phyloP scores from a whole-genome alignment of 2,888 invertebrate species.

The Ashinkailepas kermadecensis region DNA sequence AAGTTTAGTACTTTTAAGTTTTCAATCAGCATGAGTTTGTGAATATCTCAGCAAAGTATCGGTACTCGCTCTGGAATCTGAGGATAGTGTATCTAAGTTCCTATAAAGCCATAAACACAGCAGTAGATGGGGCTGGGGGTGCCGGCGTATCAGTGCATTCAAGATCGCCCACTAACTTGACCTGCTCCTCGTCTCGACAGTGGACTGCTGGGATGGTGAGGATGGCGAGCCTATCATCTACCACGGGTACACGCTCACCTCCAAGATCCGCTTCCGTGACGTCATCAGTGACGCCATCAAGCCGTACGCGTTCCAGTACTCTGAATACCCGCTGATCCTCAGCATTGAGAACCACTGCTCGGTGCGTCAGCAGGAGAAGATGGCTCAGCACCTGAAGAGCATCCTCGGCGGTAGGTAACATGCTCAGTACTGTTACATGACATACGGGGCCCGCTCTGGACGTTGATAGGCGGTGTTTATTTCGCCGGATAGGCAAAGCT shows the following conservation, averaged over 20 bases:
- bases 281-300: slow-evolving; percentile 45
- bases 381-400: slow-evolving; percentile 43
- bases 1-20: too few relatives aligned
- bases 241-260: slow-evolving; percentile 50
- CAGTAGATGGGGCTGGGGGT: too few relatives aligned
- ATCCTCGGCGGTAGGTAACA: slow-evolving; percentile 43
- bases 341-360: slow-evolving; percentile 49
- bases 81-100: too few relatives aligned
- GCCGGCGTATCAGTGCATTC: too few relatives aligned
- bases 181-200: slow-evolving; percentile 39
- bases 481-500: too few relatives aligned
- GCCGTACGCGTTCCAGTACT: slow-evolving; percentile 45
- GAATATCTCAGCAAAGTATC: too few relatives aligned
- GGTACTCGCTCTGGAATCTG: too few relatives aligned
- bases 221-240: slow-evolving; percentile 52
- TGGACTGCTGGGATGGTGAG: slow-evolving; percentile 54
- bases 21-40: too few relatives aligned
- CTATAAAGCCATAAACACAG: too few relatives aligned
- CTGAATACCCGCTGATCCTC: slow-evolving; percentile 46
- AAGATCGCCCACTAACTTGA: background rate
- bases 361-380: slow-evolving; percentile 42
- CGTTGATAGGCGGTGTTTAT: too few relatives aligned
- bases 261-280: slow-evolving; percentile 44
- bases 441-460: too few relatives aligned
- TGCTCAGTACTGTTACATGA: too few relatives aligned